These are phyloP conservation scores for Menidia menidia DNA, from an alignment of 2,797 vertebrate species.

Conservation along the genomic window DNA sequence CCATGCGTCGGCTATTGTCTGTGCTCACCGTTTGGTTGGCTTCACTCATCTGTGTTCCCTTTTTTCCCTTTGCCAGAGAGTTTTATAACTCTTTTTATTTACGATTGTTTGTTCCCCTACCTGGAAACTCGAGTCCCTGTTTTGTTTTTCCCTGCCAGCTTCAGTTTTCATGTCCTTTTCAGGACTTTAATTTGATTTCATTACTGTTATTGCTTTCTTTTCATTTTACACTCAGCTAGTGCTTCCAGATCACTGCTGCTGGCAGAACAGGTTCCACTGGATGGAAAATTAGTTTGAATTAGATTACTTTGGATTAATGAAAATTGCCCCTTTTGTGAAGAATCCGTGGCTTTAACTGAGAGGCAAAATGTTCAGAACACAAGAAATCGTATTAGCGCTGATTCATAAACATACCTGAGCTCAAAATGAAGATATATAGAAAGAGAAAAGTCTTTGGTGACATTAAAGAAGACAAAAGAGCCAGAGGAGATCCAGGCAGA, in stretches of 20 bases:
- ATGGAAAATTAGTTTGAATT: too few relatives aligned
- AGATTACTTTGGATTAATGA: neutral
- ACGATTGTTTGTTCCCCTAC: too few relatives aligned
- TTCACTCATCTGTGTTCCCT: too few relatives aligned
- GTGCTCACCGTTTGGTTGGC: too few relatives aligned
- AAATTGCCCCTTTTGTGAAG: neutral
- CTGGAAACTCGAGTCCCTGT: too few relatives aligned
- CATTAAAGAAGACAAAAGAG: slow-evolving; percentile 61
- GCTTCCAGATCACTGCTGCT: neutral
- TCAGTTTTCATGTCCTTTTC: too few relatives aligned
- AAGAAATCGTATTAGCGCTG: neutral
- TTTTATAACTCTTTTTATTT: too few relatives aligned
- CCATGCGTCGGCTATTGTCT: too few relatives aligned
- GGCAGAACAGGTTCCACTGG: too few relatives aligned
- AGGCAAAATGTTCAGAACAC: neutral
- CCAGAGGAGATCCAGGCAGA: slow-evolving; percentile 57
- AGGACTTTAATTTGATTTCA: neutral
- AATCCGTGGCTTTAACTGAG: slow-evolving; percentile 3
- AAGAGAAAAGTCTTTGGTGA: slow-evolving; percentile 30
- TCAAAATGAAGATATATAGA: neutral
- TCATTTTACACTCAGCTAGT: neutral
- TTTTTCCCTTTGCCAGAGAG: too few relatives aligned
- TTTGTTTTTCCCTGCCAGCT: too few relatives aligned
- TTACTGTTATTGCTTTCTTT: neutral
- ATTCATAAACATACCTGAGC: slow-evolving; percentile 8